These are phyloP conservation scores for Nesogale talazaci DNA, from an alignment of 2,113 vertebrate species.

Conservation along the genomic window DNA sequence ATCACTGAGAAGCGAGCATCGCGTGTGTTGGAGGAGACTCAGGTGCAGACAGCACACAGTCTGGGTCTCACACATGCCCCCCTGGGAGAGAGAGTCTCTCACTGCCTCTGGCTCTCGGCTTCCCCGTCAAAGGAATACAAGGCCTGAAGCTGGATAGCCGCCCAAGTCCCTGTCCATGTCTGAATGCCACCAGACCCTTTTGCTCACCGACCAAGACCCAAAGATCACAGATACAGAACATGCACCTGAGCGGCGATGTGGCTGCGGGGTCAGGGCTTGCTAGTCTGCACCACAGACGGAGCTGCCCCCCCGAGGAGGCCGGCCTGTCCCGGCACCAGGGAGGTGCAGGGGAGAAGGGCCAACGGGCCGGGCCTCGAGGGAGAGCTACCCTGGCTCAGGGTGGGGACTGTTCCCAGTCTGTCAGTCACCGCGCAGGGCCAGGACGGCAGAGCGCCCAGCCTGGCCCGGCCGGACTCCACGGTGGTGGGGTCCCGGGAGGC, in stretches of 20 bases:
- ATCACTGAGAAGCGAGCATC: background rate
- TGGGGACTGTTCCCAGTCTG: constrained; percentile 27
- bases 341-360: constrained; percentile 58
- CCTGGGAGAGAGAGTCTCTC: background rate
- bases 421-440: background rate
- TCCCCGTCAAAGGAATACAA: constrained; percentile 44
- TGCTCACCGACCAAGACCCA: constrained; percentile 17
- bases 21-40: constrained; percentile 36
- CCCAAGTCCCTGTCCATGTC: background rate
- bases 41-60: background rate
- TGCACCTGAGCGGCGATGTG: background rate
- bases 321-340: background rate
- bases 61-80: background rate
- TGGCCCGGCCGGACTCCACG: constrained; percentile 60
- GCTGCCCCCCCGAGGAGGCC: background rate
- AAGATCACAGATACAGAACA: background rate
- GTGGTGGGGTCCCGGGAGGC: background rate
- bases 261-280: background rate
- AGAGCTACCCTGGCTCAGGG: constrained; percentile 44
- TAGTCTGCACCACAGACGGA: too few relatives aligned
- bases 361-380: background rate
- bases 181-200: constrained; percentile 33
- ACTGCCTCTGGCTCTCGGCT: background rate
- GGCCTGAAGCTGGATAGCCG: background rate
- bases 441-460: constrained; percentile 37